Percentiles rank a stretch among this genome's conserved stretches.
These are phyloP conservation scores for Aethes cnicana DNA, from an alignment of 2,888 invertebrate genomes.

Conservation along the genomic window DNA sequence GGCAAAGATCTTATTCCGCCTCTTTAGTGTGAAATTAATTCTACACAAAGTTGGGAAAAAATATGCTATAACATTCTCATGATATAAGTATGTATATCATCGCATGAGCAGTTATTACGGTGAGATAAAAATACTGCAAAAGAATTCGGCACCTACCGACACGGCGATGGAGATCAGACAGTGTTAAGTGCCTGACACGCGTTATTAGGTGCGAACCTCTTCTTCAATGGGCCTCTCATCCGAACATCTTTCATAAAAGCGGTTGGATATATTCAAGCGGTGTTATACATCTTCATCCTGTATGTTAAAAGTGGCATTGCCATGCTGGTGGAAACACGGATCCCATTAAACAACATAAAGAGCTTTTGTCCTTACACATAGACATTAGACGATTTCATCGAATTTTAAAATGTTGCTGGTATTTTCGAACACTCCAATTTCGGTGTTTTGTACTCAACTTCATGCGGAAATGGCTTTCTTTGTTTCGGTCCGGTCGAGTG, in stretches of 20 bases:
- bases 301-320: too few relatives aligned
- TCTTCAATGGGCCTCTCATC: conserved; percentile 38
- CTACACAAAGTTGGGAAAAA: background rate
- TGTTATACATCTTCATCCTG: background rate
- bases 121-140: conserved; percentile 41
- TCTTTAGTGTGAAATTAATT: too few relatives aligned
- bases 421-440: conserved; percentile 8
- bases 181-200: conserved; percentile 57
- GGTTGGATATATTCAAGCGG: background rate
- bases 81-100: background rate
- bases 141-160: conserved; percentile 37
- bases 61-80: background rate
- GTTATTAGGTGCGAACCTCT: conserved; percentile 52
- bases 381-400: too few relatives aligned
- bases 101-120: conserved; percentile 20
- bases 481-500: conserved; percentile 20
- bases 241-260: conserved; percentile 1
- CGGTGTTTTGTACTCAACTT: conserved; percentile 7
- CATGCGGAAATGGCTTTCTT: conserved; percentile 29
- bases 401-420: too few relatives aligned
- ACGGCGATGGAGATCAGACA: conserved; percentile 60
- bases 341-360: too few relatives aligned
- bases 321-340: too few relatives aligned
- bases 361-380: too few relatives aligned
- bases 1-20: too few relatives aligned